Evolutionary conservation across 1,140 invertebrate species (phyloP).

Genomic region (Lethrus apterus): DNA sequence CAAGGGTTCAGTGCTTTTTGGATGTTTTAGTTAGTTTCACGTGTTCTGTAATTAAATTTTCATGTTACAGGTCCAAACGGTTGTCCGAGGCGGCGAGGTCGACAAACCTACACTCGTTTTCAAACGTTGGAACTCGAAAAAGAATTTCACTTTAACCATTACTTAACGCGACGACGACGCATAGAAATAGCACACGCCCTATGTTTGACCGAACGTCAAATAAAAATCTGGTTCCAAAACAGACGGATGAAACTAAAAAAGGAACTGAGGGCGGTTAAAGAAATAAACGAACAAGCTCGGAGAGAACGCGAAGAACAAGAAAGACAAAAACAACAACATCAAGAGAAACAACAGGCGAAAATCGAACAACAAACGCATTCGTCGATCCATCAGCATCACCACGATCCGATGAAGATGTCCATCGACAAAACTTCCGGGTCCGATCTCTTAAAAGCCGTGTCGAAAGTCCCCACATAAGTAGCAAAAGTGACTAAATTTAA

Average conservation of each 20-base stretch:
- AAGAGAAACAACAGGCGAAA: constrained; percentile 73
- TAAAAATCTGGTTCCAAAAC: constrained; percentile 98
- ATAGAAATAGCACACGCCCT: constrained; percentile 96
- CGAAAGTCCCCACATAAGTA: constrained; percentile 45
- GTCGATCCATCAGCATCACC: constrained; percentile 54
- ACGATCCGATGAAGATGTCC: constrained; percentile 47
- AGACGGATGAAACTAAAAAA: constrained; percentile 98
- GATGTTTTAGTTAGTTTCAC: too few relatives aligned
- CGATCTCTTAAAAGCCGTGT: constrained; percentile 39
- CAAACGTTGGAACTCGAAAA: constrained; percentile 93
- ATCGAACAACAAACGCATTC: constrained; percentile 42
- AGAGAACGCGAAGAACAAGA: constrained; percentile 86
- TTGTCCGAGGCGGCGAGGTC: constrained; percentile 84
- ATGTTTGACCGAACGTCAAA: constrained; percentile 92
- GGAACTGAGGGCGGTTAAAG: constrained; percentile 84
- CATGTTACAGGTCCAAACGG: constrained; percentile 89
- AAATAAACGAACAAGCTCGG: constrained; percentile 89
- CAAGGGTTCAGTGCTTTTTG: too few relatives aligned
- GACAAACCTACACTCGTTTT: constrained; percentile 95
- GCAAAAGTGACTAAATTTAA: constrained; percentile 10
- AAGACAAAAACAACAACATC: constrained; percentile 82
- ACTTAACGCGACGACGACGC: constrained; percentile 87
- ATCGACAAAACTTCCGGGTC: constrained; percentile 35
- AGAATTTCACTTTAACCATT: constrained; percentile 98
- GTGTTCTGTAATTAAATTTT: too few relatives aligned